A percentile compares a stretch with the other conserved stretches of the same genome.
phyloP scores from a whole-genome alignment of 2,888 invertebrate species.

The Orchestes rusci region DNA sequence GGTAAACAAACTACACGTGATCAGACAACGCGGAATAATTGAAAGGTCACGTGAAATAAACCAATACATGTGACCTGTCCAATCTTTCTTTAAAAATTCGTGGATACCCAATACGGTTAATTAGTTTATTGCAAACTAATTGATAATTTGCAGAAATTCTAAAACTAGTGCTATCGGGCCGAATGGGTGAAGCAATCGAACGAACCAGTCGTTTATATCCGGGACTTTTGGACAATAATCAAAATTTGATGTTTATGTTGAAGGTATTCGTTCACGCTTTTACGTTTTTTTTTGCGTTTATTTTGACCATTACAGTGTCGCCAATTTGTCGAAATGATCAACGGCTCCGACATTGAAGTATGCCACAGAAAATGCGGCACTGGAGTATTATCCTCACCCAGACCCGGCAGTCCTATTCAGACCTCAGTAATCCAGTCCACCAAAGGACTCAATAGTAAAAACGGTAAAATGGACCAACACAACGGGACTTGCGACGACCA shows the following conservation, averaged over 20 bases:
- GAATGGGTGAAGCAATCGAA: conserved; percentile 94
- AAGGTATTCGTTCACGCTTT: conserved; percentile 45
- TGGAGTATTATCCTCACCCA: conserved; percentile 27
- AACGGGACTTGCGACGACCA: conserved; percentile 50
- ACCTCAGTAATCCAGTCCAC: conserved; percentile 83
- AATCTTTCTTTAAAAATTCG: too few species aligned
- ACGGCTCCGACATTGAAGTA: conserved; percentile 76
- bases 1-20: too few species aligned
- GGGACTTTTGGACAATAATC: conserved; percentile 84
- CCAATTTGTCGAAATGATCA: conserved; percentile 98
- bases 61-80: too few species aligned
- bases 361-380: conserved; percentile 37
- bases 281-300: neutral
- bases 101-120: too few species aligned
- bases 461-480: conserved; percentile 45
- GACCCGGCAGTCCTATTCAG: conserved; percentile 53
- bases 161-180: conserved; percentile 82
- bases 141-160: conserved; percentile 67
- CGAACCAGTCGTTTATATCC: conserved; percentile 85
- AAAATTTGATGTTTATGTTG: conserved; percentile 87
- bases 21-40: too few species aligned
- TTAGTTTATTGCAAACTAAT: too few species aligned
- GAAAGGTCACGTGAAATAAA: too few species aligned
- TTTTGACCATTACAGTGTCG: conserved; percentile 54
- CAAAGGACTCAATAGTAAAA: conserved; percentile 49